phyloP scores from a whole-genome alignment of 2,888 invertebrate genomes.

The Agonopterix subpropinquella region DNA sequence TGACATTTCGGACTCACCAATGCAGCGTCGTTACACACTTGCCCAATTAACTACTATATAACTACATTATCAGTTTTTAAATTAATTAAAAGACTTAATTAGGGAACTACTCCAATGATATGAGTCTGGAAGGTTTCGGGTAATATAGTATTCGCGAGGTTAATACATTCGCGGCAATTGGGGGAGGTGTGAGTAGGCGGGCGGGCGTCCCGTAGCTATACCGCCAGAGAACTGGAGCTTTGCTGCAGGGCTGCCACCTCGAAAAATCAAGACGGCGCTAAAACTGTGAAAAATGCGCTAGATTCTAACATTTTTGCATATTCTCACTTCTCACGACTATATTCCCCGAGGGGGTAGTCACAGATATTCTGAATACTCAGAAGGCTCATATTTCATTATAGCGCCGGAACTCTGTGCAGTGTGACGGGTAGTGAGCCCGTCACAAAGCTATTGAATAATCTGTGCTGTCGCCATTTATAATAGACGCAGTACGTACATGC shows the following conservation, averaged over 20 bases:
- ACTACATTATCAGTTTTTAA: background rate
- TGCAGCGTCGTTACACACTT: conserved; percentile 25
- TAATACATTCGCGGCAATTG: background rate
- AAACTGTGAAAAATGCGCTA: no score
- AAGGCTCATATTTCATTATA: no score
- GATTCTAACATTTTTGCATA: no score
- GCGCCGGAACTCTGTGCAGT: no score
- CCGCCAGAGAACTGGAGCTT: conserved; percentile 40
- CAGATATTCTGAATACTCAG: no score
- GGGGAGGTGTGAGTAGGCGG: conserved; percentile 3
- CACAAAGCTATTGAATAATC: no score
- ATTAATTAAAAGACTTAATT: background rate
- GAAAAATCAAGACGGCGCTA: no score
- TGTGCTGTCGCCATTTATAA: no score
- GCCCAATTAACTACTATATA: background rate
- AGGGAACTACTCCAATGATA: background rate
- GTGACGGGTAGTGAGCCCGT: no score
- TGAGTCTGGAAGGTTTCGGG: background rate
- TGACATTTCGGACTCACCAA: conserved; percentile 36
- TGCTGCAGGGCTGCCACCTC: background rate
- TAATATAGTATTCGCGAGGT: background rate
- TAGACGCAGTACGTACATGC: no score
- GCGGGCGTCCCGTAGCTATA: conserved; percentile 37
- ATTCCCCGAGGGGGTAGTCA: no score
- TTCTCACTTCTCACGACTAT: no score